Evolutionary conservation across 2,888 invertebrate genomes (phyloP).

Genomic region (Drosophila robusta): DNA sequence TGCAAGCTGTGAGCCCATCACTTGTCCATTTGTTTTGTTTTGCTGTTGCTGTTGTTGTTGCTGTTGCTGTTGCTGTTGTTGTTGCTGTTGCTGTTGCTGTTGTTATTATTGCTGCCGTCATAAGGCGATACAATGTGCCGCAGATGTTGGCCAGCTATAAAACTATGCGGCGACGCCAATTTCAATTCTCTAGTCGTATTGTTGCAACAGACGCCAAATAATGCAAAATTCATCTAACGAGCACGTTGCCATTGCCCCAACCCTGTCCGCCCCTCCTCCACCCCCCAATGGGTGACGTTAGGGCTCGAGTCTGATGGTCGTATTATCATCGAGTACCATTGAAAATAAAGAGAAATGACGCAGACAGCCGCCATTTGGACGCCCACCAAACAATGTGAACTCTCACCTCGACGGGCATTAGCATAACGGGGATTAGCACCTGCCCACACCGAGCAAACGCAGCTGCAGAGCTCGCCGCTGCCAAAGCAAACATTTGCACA

Average conservation of each 20-base stretch:
- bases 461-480: conserved; percentile 9
- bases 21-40: conserved; percentile 25
- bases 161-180: conserved; percentile 49
- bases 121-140: conserved; percentile 56
- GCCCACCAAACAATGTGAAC: conserved; percentile 69
- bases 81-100: conserved; percentile 2
- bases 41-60: neutral
- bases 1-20: conserved; percentile 52
- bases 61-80: conserved; percentile 4
- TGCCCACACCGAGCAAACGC: conserved; percentile 39
- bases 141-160: conserved; percentile 59
- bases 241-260: conserved; percentile 29
- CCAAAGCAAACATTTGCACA: conserved; percentile 68
- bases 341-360: conserved; percentile 11
- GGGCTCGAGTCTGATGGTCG: conserved; percentile 1
- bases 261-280: neutral
- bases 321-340: conserved; percentile 7
- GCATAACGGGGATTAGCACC: conserved; percentile 46
- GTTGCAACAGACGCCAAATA: conserved; percentile 44
- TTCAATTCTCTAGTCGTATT: conserved; percentile 37
- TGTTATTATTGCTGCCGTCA: conserved; percentile 43
- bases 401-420: conserved; percentile 61
- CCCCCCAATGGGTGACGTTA: conserved; percentile 34
- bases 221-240: conserved; percentile 42
- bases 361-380: conserved; percentile 58